A percentile compares a stretch with the other conserved stretches of the same genome.
These are phyloP conservation scores for Malurus elegans DNA, from an alignment of 2,113 vertebrate species.

Conservation along the genomic window DNA sequence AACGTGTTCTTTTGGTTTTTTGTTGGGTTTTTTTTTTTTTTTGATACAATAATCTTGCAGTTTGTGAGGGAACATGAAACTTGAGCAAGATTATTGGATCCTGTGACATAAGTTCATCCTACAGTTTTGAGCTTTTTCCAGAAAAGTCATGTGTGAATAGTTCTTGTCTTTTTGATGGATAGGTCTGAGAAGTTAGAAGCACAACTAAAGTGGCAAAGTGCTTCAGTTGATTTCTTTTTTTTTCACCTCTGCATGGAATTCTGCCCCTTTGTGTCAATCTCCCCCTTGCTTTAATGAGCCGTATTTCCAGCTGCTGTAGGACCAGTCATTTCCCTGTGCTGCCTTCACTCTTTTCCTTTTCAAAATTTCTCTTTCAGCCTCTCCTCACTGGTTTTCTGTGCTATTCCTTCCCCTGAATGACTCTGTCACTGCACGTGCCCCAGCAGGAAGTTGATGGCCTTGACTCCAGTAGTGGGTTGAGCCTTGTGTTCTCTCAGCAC, in stretches of 20 bases:
- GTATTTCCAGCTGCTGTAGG: background rate
- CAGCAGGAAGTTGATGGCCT: background rate
- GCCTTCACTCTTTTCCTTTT: no score
- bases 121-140: background rate
- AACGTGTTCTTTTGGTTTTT: background rate
- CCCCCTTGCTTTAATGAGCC: background rate
- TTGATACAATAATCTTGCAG: background rate
- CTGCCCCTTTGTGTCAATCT: background rate
- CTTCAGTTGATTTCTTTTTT: background rate
- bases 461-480: background rate
- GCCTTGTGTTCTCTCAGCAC: background rate
- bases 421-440: rapidly evolving
- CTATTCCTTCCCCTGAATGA: background rate
- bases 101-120: background rate
- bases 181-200: background rate
- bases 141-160: background rate
- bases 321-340: background rate
- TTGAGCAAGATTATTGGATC: background rate
- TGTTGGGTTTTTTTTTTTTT: background rate
- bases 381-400: background rate
- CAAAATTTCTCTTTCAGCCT: background rate
- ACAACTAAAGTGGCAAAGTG: background rate
- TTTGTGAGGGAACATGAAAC: background rate
- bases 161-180: background rate
- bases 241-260: background rate